Base-by-base conservation (phyloP, 2,888 invertebrate species). In the Torymus texanus region DNA sequence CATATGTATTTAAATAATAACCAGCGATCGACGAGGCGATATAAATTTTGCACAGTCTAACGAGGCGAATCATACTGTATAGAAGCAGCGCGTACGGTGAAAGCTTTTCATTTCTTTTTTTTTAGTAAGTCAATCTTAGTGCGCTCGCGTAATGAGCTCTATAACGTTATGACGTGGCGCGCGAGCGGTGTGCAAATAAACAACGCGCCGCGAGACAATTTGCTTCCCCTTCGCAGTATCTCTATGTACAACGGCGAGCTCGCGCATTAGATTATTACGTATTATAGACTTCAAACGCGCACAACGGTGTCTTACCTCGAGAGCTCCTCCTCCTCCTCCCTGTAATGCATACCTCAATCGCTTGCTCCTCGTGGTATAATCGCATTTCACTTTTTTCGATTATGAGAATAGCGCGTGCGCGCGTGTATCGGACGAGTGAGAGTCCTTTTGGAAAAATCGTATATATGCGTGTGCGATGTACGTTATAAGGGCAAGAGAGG, bases 351-450 rank as follows among this genome's bases (percentile, higher is more conserved):
- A 70, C 16, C 62, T 68, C 41, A 67, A 41, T 55, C 58, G 63
- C 51, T n/a, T n/a, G n/a, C 73, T 73, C 70, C 65, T 75, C 71
- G 65, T 61, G 51, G 65, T 72, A 70, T 70, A 77, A 77, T 74
- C 50, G 66, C 68, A 77, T 76, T 81, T 78, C 78, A 81, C 81
- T 78, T 77, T 78, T 78, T 78, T 29, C 58, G 67, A 80, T 80
- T 74, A 80, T 74, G 70, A 73, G 78, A 21, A 51, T 24, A 13
- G 55, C 21, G 41, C 56, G 50, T 56, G 58, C 74, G 18, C 8
- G 29, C 29, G 29, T 8, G 8, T 41, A 8, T 41, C 41, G 10
- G 41, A 21, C 21, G 21, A 41, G 41, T 41, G 41, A 8, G 10
- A 41, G 29, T 29, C 29, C 41, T 41, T 41, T 41, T 41, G 41